Conservation (phyloP, 2,888 invertebrate genomes). For the Lepidocyrtinus sp. region DNA sequence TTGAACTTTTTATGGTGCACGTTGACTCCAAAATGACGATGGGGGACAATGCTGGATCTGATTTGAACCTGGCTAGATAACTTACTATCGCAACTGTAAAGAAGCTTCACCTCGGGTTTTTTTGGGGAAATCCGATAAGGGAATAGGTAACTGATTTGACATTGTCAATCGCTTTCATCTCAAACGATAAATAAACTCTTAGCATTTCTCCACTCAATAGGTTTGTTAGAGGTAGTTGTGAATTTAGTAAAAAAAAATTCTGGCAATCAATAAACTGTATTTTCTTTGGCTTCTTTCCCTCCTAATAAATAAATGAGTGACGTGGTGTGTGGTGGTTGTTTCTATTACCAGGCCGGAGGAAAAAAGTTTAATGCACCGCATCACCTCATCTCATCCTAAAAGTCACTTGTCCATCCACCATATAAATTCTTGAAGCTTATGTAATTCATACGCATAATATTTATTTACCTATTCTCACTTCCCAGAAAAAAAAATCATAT, state of each 20-base stretch:
- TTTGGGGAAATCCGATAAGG: slow-evolving; percentile 12
- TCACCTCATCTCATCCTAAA: no score
- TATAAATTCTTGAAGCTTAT: not conserved
- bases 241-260: no score
- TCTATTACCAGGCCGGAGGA: not conserved
- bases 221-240: no score
- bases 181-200: no score
- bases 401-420: not conserved
- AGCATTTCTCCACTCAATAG: no score
- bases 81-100: no score
- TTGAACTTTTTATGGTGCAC: not conserved
- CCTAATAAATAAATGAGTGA: not conserved
- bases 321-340: not conserved
- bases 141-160: not conserved
- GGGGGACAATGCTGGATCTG: slow-evolving; percentile 3
- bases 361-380: slow-evolving; percentile 12
- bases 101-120: no score
- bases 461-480: not conserved
- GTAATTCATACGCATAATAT: slow-evolving; percentile 2
- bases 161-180: no score
- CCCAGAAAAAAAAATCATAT: not conserved
- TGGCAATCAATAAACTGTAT: slow-evolving; percentile 3
- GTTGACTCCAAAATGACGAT: not conserved
- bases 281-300: not conserved
- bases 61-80: no score